These are phyloP conservation scores for Odocoileus hemionus DNA, from an alignment of 2,113 vertebrate genomes.

Conservation along the genomic window DNA sequence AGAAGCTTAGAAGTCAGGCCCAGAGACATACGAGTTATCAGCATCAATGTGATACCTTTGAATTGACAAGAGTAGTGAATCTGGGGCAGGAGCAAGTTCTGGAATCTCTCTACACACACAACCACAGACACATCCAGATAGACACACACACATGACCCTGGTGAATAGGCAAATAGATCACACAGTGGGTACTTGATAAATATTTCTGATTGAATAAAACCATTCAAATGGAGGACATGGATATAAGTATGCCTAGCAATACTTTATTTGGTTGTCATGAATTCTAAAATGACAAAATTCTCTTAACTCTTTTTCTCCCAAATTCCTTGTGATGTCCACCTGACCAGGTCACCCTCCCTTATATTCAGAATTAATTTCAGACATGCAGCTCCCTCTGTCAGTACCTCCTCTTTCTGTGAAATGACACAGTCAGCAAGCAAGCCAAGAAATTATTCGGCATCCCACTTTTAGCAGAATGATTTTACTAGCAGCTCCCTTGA, in stretches of 20 bases:
- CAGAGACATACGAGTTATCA: neutral
- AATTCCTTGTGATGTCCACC: neutral
- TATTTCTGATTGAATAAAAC: neutral
- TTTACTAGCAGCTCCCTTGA: conserved; percentile 22
- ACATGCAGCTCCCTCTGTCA: neutral
- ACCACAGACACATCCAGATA: neutral
- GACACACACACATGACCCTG: neutral
- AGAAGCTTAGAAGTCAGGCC: neutral
- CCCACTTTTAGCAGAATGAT: conserved; percentile 45
- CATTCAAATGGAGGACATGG: neutral
- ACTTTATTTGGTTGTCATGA: neutral
- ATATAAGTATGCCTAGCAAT: neutral
- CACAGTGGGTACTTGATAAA: neutral
- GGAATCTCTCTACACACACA: neutral
- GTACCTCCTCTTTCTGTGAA: conserved; percentile 13
- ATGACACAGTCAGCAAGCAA: conserved; percentile 36
- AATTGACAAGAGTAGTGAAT: neutral
- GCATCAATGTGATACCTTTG: neutral
- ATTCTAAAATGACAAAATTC: neutral
- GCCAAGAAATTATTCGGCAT: conserved; percentile 40
- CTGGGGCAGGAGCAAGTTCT: neutral
- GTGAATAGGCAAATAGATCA: neutral
- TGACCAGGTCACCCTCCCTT: neutral
- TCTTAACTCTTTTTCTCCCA: neutral
- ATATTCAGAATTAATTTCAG: conserved; percentile 24